Evolutionary conservation across 2,888 invertebrate species (phyloP).

Genomic region (Automeris io): DNA sequence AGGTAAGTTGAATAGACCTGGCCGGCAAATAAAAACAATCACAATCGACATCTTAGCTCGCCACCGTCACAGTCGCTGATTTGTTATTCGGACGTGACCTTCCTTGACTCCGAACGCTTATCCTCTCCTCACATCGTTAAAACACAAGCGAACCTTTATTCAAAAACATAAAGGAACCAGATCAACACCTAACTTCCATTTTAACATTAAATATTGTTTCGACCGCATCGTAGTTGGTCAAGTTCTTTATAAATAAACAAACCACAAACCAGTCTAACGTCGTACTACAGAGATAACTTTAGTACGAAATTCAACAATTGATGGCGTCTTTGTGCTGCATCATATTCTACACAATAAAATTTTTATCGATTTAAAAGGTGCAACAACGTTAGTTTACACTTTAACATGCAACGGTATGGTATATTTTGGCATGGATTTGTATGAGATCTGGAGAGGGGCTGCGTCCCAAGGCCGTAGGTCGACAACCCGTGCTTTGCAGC

Average conservation of each 20-base stretch:
- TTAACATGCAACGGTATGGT: constrained; percentile 23
- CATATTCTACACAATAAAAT: constrained; percentile 24
- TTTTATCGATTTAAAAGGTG: constrained; percentile 16
- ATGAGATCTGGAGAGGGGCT: constrained; percentile 26
- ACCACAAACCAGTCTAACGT: neutral
- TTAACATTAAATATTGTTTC: neutral
- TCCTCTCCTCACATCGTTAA: constrained; percentile 28
- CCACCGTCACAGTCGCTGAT: constrained; percentile 31
- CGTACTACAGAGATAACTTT: constrained; percentile 1
- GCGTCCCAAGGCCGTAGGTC: constrained; percentile 63
- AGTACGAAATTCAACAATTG: constrained; percentile 16
- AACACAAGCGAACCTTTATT: constrained; percentile 25
- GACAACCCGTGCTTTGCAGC: constrained; percentile 53
- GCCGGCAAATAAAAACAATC: constrained; percentile 25
- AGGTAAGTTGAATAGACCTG: constrained; percentile 14
- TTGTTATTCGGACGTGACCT: constrained; percentile 57
- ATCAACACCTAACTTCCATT: neutral
- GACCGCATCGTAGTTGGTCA: neutral
- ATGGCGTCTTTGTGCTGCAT: constrained; percentile 21
- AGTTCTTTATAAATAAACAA: neutral
- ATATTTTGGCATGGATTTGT: constrained; percentile 19
- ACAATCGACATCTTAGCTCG: constrained; percentile 24
- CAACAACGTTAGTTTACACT: constrained; percentile 19
- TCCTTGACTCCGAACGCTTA: constrained; percentile 51
- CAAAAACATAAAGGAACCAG: constrained; percentile 12